phyloP scores from a whole-genome alignment of 2,797 vertebrate species.

The Poecilia wingei region DNA sequence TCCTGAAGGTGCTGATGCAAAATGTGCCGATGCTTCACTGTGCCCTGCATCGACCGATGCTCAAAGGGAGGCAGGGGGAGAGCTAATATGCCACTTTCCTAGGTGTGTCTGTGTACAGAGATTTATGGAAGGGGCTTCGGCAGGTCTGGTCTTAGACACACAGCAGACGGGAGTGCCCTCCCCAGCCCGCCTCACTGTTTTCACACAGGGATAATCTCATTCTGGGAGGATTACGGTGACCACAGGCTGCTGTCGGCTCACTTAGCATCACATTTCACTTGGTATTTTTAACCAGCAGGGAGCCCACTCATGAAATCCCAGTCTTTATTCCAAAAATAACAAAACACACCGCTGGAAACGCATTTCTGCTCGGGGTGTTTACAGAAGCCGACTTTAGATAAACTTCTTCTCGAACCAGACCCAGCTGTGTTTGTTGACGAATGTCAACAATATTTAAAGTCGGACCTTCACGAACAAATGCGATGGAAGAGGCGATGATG shows the following conservation, averaged over 20 bases:
- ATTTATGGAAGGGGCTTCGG: slow-evolving; percentile 42
- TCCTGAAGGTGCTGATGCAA: slow-evolving; percentile 4
- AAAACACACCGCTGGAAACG: slow-evolving; percentile 13
- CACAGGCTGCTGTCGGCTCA: slow-evolving; percentile 45
- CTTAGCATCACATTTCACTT: slow-evolving; percentile 62
- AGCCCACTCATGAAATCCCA: slow-evolving; percentile 13
- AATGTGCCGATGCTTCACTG: slow-evolving; percentile 5
- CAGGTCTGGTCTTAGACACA: slow-evolving; percentile 49
- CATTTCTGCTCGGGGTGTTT: slow-evolving; percentile 10
- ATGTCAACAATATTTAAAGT: background rate
- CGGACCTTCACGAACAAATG: background rate
- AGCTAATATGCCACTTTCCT: slow-evolving; percentile 49
- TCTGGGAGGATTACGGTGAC: slow-evolving; percentile 60
- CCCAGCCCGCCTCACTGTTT: slow-evolving; percentile 41
- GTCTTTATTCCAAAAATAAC: slow-evolving; percentile 34
- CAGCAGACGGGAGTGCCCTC: slow-evolving; percentile 52
- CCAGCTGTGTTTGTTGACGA: background rate
- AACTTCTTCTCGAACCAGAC: background rate
- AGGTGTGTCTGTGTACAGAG: slow-evolving; percentile 53
- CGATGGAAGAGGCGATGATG: background rate
- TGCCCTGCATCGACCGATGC: slow-evolving; percentile 14
- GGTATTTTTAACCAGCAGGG: slow-evolving; percentile 51
- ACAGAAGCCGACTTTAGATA: background rate
- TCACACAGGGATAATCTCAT: slow-evolving; percentile 64
- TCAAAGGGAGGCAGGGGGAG: background rate